phyloP scores from a whole-genome alignment of 1,140 invertebrate genomes.

The Solenopsis invicta region DNA sequence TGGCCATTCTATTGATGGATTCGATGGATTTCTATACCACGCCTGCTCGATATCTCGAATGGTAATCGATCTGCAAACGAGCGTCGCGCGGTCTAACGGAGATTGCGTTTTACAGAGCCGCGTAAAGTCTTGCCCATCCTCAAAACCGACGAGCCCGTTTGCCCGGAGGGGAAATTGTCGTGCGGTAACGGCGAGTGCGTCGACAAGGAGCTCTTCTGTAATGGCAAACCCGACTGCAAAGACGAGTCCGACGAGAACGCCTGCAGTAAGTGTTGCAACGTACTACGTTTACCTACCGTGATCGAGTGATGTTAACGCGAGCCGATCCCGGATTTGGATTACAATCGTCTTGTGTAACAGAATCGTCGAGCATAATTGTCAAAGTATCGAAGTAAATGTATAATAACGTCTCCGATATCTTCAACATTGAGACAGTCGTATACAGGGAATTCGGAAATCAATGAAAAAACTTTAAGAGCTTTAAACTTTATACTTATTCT shows the following conservation, averaged over 20 bases:
- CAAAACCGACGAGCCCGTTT: constrained; percentile 96
- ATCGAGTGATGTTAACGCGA: constrained; percentile 9
- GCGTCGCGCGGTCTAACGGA: constrained; percentile 46
- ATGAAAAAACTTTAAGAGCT: too few relatives aligned
- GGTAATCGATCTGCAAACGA: constrained; percentile 1
- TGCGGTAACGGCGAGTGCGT: constrained; percentile 96
- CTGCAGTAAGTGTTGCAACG: constrained; percentile 92
- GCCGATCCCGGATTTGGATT: not conserved
- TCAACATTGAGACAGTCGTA: not conserved
- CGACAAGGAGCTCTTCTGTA: constrained; percentile 96
- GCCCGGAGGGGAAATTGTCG: constrained; percentile 94
- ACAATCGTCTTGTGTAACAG: not conserved
- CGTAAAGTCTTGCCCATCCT: constrained; percentile 95
- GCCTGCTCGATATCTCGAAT: not conserved
- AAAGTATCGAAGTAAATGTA: not conserved
- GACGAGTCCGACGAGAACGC: constrained; percentile 98
- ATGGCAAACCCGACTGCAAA: constrained; percentile 96
- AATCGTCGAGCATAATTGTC: not conserved
- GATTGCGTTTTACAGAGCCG: constrained; percentile 90
- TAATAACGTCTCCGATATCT: not conserved
- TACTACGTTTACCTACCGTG: not conserved
- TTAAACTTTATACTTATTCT: too few relatives aligned
- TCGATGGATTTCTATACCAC: not conserved
- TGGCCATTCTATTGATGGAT: constrained; percentile 9
- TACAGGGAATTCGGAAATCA: not conserved